These are phyloP conservation scores for Dasyurus viverrinus DNA, from an alignment of 2,113 vertebrate species.

Conservation along the genomic window DNA sequence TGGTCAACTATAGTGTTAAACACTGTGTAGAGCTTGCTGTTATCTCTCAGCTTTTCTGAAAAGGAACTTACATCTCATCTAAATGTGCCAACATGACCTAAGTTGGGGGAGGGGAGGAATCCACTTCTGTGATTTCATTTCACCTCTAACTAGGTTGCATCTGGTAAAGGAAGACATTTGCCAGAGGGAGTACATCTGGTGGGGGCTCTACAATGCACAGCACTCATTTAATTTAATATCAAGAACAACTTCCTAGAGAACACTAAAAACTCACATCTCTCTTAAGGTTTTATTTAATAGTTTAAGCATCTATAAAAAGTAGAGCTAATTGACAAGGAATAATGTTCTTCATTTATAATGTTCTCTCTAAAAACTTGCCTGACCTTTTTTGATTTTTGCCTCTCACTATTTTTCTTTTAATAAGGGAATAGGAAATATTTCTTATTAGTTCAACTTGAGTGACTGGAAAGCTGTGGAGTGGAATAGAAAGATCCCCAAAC, in stretches of 20 bases:
- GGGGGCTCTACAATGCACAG: conserved; percentile 51
- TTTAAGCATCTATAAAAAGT: conserved; percentile 50
- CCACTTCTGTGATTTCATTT: conserved; percentile 56
- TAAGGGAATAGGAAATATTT: not conserved
- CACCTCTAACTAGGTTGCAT: conserved; percentile 65
- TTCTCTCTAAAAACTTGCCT: conserved; percentile 32
- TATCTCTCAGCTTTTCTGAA: not conserved
- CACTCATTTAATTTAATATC: conserved; percentile 74
- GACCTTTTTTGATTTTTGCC: not conserved
- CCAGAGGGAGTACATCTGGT: conserved; percentile 58
- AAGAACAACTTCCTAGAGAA: conserved; percentile 68
- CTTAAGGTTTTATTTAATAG: conserved; percentile 46
- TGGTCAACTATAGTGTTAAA: not conserved
- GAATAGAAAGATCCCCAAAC: not conserved
- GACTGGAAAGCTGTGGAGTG: not conserved
- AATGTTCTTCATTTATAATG: conserved; percentile 64
- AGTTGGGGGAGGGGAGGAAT: not conserved
- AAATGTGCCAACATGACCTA: conserved; percentile 27
- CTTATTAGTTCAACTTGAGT: not conserved
- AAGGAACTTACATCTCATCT: not conserved
- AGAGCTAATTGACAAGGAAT: conserved; percentile 67
- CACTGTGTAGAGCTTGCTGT: not conserved
- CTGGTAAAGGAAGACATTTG: conserved; percentile 60
- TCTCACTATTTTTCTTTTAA: conserved; percentile 20
- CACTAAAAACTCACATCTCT: conserved; percentile 46